These are phyloP conservation scores for Hetaerina americana DNA, from an alignment of 1,140 invertebrate genomes.

Conservation along the genomic window DNA sequence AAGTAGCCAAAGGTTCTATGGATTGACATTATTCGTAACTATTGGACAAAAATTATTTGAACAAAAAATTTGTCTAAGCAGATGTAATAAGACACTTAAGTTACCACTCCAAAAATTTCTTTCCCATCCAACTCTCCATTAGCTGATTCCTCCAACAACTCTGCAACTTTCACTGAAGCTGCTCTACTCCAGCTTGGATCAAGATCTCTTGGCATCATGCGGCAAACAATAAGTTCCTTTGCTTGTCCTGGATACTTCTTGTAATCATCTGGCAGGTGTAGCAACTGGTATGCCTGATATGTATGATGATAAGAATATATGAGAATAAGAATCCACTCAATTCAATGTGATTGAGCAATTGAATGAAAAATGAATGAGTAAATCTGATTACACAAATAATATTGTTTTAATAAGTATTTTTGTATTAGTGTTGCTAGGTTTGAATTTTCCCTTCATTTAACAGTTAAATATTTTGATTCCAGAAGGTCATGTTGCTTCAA, in stretches of 20 bases:
- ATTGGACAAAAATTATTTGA: too few species aligned
- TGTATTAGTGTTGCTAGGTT: too few species aligned
- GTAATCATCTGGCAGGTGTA: background rate
- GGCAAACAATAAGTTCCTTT: background rate
- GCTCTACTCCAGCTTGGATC: background rate
- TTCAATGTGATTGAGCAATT: constrained; percentile 20
- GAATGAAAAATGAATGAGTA: constrained; percentile 12
- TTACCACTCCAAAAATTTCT: background rate
- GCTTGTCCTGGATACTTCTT: background rate
- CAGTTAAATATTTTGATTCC: too few species aligned
- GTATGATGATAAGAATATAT: too few species aligned
- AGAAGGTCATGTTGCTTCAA: too few species aligned
- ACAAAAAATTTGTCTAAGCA: too few species aligned
- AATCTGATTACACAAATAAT: constrained; percentile 8
- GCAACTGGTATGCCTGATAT: background rate
- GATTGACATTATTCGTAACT: too few species aligned
- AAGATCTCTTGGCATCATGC: background rate
- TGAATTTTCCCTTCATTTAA: too few species aligned
- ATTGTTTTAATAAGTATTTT: too few species aligned
- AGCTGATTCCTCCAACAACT: background rate
- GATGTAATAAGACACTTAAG: too few species aligned
- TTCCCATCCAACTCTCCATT: background rate
- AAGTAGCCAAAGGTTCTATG: background rate
- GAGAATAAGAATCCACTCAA: too few species aligned
- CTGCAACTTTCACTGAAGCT: background rate